Evolutionary conservation across 2,888 invertebrate genomes (phyloP), one percentile per base, ranked within the genome.

Genomic region (Smittia aterrima): DNA sequence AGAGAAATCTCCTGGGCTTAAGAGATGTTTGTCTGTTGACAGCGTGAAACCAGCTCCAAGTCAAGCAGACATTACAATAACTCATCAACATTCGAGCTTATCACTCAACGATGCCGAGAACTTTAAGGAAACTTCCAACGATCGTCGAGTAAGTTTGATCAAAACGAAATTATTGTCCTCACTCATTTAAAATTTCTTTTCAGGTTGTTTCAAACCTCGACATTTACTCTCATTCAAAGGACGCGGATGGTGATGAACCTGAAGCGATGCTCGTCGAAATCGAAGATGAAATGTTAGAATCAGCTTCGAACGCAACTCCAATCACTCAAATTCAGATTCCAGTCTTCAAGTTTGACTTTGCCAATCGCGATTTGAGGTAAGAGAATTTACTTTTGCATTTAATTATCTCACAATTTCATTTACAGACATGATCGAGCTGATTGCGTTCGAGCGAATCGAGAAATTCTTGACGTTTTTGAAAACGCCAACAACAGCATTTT

Each of bases 211-310:
- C 73, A 64, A 41, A 40, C 18, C 11, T 58, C 22, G 18, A 41
- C 62, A 74, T 40, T 70, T 62, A 41, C 40, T 40, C 18, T 24
- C 47, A 64, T 13, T 38, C 13, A 41, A 41, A 73, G 20, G 27
- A 22, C 25, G 18, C n/a, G 20, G 40, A 73, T 1, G 13, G 20
- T 3, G 82, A 85, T 70, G 86, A 88, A 54, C 90, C 92, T 0
- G 91, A 90, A 77, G 92, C 92, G 0, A 86, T 92, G 0, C 86
- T 92, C 75, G 91, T 92, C 0, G 92, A 92, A 79, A 89, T 93
- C 1, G 92, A 92, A 80, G 92, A 91, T 77, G 90, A 91, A 74
- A 90, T 91, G 74, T 88, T 91, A 64, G 92, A 92, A 82, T 92
- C 92, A 0, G 91, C 92, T 0, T 89, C 91, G 6, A 90, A 22